These are phyloP conservation scores for Neoaliturus tenellus DNA, from an alignment of 2,888 invertebrate genomes.

Conservation along the genomic window DNA sequence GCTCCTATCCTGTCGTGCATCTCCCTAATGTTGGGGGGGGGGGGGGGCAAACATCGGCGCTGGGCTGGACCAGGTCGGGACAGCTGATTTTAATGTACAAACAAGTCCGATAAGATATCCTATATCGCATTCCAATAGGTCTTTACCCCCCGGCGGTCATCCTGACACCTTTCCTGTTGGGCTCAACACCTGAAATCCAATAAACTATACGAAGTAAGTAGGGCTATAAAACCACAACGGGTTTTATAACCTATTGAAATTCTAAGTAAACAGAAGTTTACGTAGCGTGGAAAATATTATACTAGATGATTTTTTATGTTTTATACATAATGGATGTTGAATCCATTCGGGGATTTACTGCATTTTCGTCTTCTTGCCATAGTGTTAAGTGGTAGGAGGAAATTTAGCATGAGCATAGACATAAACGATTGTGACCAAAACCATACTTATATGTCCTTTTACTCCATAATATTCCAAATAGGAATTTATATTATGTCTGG, in stretches of 20 bases:
- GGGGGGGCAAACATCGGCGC: conserved; percentile 31
- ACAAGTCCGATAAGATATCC: conserved; percentile 51
- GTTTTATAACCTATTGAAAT: conserved; percentile 4
- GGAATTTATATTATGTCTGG: too few species aligned
- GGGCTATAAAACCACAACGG: neutral
- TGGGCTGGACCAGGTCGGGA: conserved; percentile 17
- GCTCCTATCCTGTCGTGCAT: neutral
- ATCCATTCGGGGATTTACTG: too few species aligned
- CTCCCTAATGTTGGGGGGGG: neutral
- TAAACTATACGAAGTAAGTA: conserved; percentile 8
- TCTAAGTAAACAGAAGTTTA: neutral
- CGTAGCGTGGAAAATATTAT: too few species aligned
- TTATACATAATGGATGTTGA: too few species aligned
- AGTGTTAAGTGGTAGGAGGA: too few species aligned
- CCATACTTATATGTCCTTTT: too few species aligned
- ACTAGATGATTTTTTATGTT: too few species aligned
- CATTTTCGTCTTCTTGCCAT: too few species aligned
- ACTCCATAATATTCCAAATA: too few species aligned
- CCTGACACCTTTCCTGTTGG: neutral
- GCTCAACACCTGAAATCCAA: neutral
- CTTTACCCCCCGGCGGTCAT: conserved; percentile 29
- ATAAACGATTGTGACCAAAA: too few species aligned
- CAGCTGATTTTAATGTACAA: conserved; percentile 53
- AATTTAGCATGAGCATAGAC: too few species aligned
- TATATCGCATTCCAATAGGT: conserved; percentile 51